Evolutionary conservation across 2,113 vertebrate genomes (phyloP), one percentile per base, ranked within the genome.

Genomic region (Eretmochelys imbricata): DNA sequence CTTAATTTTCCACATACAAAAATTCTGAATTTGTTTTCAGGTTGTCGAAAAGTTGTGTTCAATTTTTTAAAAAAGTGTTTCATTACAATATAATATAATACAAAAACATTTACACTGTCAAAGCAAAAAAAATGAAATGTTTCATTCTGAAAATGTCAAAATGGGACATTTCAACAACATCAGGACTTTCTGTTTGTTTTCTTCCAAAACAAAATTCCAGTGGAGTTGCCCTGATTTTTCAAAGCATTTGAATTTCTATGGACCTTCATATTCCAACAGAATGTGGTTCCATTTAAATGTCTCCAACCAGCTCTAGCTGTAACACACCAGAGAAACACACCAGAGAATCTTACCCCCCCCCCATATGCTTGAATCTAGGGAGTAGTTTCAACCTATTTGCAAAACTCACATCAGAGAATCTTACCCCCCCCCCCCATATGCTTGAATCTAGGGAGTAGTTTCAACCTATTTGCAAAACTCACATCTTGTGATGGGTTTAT

Each of bases 21-120:
- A 89, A 94, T 80, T 50, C 54, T 85, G 83, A 48, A 93, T 91
- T 84, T 31, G 83, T 91, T 91, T 91, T 57, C 55, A 27, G 55
- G 46, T 65, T 85, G 93, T 96, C 94, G 94, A 91, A 90, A 91
- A 92, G 91, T 89, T 84, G 49, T 4, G 9, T 62, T 84, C 51
- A 6, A 59, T 1, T 13, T n/a, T 53, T 13, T 51, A 8, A 57
- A 53, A 57, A 57, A 57, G 25, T 27, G 55, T 27, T 57, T 25
- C 22, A 27, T 57, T 57, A 57, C 10, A 57, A 57, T 57, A 57
- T 24, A n/a, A 72, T 81, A 84, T 14, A 50, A n/a, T 75, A 89
- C 51, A 88, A 95, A 80, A 95, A 8, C 50, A 51, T 57, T 96
- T 84, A 76, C 93, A 94, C 93, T 35, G 4, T 93, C 8, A 86